Evolutionary conservation across 1,140 invertebrate genomes (phyloP).

Genomic region (Cyrtorhinus lividipennis): DNA sequence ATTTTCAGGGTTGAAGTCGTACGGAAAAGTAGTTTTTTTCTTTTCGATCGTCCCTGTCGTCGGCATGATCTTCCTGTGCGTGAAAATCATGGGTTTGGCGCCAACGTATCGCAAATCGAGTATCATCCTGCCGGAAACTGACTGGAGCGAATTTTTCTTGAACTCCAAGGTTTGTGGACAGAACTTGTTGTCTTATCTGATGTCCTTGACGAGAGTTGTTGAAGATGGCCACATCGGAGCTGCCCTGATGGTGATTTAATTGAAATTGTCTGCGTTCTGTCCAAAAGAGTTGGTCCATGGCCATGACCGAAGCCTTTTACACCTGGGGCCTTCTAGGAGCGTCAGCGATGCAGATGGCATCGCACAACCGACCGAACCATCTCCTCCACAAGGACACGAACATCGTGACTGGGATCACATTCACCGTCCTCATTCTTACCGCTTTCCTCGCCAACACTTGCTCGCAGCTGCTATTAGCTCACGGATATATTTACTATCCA

Average conservation of each 20-base stretch:
- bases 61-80: conserved; percentile 53
- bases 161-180: conserved; percentile 46
- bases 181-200: too few relatives aligned
- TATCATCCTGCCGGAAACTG: conserved; percentile 56
- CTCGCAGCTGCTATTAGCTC: conserved; percentile 51
- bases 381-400: conserved; percentile 62
- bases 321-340: conserved; percentile 80
- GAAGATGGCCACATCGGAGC: too few relatives aligned
- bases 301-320: conserved; percentile 72
- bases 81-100: conserved; percentile 55
- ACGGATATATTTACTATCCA: conserved; percentile 56
- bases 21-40: conserved; percentile 67
- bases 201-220: neutral
- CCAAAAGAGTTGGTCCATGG: conserved; percentile 67
- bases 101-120: conserved; percentile 41
- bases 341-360: conserved; percentile 56
- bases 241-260: neutral
- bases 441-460: conserved; percentile 69
- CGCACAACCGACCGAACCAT: conserved; percentile 55
- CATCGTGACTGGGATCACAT: conserved; percentile 60
- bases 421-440: conserved; percentile 53
- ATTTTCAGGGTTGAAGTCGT: conserved; percentile 61
- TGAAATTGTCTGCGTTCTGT: neutral
- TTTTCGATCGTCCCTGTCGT: conserved; percentile 56
- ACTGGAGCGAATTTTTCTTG: conserved; percentile 69